phyloP scores from a whole-genome alignment of 1,140 invertebrate species.

The Tetragnatha versicolor region DNA sequence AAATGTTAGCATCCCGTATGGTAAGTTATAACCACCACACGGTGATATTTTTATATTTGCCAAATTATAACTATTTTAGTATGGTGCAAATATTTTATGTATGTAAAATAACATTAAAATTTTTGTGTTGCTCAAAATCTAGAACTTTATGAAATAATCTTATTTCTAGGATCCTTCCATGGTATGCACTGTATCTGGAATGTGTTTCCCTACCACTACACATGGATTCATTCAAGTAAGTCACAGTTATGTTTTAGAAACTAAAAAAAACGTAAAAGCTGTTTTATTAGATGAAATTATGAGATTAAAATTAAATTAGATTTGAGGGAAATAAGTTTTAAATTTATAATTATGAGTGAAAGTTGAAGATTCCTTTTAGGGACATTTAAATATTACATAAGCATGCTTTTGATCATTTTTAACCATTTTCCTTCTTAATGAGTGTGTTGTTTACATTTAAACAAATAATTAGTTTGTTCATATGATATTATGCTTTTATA shows the following conservation, averaged over 20 bases:
- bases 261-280: too few relatives aligned
- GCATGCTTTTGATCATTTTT: too few relatives aligned
- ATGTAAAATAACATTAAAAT: neutral
- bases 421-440: too few relatives aligned
- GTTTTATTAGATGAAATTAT: too few relatives aligned
- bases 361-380: too few relatives aligned
- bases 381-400: too few relatives aligned
- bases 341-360: too few relatives aligned
- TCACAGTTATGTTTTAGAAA: too few relatives aligned
- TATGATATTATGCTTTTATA: neutral
- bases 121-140: neutral
- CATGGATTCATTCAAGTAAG: too few relatives aligned
- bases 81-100: neutral
- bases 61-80: neutral
- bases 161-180: conserved; percentile 61
- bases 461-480: neutral
- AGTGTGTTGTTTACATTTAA: too few relatives aligned
- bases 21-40: conserved; percentile 24
- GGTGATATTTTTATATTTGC: neutral
- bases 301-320: too few relatives aligned
- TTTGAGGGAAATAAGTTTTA: too few relatives aligned
- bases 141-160: neutral
- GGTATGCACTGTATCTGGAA: conserved; percentile 85
- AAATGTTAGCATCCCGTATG: conserved; percentile 86
- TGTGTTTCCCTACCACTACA: conserved; percentile 79